These are phyloP conservation scores for Arizona elegans DNA, from an alignment of 2,113 vertebrate genomes.

Conservation along the genomic window DNA sequence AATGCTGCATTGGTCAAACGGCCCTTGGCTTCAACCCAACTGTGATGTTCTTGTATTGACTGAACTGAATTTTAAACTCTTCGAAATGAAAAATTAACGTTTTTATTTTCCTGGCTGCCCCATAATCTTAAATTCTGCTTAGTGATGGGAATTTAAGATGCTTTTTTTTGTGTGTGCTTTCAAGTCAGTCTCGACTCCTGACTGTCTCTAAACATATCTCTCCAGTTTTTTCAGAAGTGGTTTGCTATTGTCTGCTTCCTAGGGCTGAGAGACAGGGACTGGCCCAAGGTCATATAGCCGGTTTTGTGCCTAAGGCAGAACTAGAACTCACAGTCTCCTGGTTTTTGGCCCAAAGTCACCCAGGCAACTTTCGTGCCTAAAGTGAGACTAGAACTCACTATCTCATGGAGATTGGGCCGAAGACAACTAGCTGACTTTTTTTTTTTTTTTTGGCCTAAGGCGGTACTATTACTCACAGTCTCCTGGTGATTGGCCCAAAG, in stretches of 20 bases:
- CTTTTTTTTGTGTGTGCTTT: background rate
- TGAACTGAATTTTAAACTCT: background rate
- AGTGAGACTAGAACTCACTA: no score
- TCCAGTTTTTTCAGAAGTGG: background rate
- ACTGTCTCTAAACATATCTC: no score
- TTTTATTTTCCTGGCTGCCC: background rate
- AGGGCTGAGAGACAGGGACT: background rate
- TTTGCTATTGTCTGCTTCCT: background rate
- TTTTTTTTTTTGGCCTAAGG: no score
- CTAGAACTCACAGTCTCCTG: background rate
- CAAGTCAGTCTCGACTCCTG: background rate
- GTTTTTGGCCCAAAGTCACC: no score
- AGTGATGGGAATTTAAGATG: background rate
- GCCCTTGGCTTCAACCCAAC: background rate
- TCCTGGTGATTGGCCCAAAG: no score
- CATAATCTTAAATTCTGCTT: background rate
- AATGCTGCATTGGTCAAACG: background rate
- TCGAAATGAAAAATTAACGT: background rate
- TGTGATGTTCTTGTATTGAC: background rate
- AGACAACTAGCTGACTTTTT: no score
- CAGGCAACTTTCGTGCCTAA: no score
- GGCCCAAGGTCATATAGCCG: background rate
- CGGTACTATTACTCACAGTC: no score
- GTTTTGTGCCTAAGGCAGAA: background rate
- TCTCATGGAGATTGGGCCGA: background rate